phyloP scores from a whole-genome alignment of 2,113 vertebrate genomes.

The Eulemur macaco region DNA sequence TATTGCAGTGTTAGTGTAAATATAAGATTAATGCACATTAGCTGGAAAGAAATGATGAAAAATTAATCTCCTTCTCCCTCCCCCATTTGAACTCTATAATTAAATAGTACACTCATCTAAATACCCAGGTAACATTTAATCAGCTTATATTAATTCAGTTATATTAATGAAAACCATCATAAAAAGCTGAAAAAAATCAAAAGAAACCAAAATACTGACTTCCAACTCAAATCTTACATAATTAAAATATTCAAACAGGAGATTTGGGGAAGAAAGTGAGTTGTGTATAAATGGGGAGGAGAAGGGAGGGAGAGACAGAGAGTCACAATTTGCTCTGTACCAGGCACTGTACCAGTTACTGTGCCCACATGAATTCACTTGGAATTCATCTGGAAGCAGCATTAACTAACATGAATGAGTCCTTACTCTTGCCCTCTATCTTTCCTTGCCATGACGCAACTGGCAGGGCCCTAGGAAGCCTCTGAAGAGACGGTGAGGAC shows the following conservation, averaged over 20 bases:
- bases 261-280: neutral
- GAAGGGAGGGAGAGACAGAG: neutral
- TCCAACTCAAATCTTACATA: neutral
- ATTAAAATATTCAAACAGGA: neutral
- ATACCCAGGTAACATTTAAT: neutral
- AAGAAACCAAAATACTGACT: neutral
- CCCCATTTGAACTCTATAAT: neutral
- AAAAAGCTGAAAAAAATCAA: neutral
- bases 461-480: neutral
- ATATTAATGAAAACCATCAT: neutral
- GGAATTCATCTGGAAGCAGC: neutral
- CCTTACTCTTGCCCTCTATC: rapidly evolving
- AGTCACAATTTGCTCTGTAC: neutral
- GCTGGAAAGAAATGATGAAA: neutral
- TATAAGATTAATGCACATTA: neutral
- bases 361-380: neutral
- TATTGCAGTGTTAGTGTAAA: neutral
- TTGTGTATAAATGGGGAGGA: neutral
- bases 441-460: neutral
- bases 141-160: neutral
- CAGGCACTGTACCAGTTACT: neutral
- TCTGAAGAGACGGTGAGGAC: neutral
- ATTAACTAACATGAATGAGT: neutral
- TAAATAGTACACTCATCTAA: neutral
- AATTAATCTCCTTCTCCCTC: neutral